These are phyloP conservation scores for Agrotis segetum DNA, from an alignment of 2,888 invertebrate species.

Conservation along the genomic window DNA sequence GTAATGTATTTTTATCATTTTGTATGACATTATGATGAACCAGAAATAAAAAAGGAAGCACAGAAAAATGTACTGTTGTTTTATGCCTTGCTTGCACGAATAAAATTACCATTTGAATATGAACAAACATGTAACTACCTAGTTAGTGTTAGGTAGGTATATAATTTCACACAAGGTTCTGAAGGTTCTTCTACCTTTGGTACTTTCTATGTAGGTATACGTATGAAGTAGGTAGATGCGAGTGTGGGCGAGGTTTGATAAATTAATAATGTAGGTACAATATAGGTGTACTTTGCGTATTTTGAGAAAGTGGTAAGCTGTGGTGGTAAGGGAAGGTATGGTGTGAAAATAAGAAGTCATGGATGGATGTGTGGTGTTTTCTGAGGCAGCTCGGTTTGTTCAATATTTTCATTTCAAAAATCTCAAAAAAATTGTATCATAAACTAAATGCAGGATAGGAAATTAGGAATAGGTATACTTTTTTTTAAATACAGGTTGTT, in stretches of 20 bases:
- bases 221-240: constrained; percentile 32
- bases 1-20: constrained; percentile 55
- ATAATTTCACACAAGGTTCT: constrained; percentile 37
- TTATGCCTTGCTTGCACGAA: constrained; percentile 9
- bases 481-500: no score
- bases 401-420: background rate
- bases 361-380: constrained; percentile 8
- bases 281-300: constrained; percentile 25
- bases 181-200: constrained; percentile 46
- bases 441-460: background rate
- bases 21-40: constrained; percentile 30
- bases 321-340: constrained; percentile 4
- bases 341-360: background rate
- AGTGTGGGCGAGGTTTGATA: constrained; percentile 59
- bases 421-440: background rate
- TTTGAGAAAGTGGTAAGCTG: constrained; percentile 7
- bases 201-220: constrained; percentile 17
- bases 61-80: background rate
- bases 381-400: background rate
- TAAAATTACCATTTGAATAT: constrained; percentile 17
- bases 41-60: constrained; percentile 15
- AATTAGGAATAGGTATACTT: no score
- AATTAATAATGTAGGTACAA: constrained; percentile 51
- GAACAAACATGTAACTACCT: constrained; percentile 5
- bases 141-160: constrained; percentile 1